phyloP scores from a whole-genome alignment of 2,797 vertebrate species.

The Calcarius lapponicus region DNA sequence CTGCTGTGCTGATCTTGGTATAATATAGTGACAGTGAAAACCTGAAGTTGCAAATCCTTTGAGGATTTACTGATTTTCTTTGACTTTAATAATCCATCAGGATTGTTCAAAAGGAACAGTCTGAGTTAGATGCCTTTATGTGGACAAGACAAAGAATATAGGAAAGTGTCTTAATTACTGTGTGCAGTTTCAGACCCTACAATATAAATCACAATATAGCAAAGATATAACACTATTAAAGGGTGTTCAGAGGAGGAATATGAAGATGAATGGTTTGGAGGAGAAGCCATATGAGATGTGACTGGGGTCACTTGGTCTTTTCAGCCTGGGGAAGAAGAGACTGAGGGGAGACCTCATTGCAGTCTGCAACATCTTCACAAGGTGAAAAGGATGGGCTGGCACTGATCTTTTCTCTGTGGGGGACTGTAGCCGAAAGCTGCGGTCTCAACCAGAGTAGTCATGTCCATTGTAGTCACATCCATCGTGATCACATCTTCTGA shows the following conservation, averaged over 20 bases:
- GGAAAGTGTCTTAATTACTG: neutral
- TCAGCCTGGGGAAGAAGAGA: neutral
- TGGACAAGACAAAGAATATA: neutral
- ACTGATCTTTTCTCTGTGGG: neutral
- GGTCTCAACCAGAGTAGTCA: no score
- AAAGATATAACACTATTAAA: neutral
- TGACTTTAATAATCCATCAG: neutral
- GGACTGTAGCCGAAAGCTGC: no score
- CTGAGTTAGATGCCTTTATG: neutral
- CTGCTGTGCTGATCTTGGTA: neutral
- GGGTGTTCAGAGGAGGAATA: no score
- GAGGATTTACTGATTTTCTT: slow-evolving; percentile 5
- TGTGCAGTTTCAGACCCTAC: neutral
- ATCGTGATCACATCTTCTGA: no score
- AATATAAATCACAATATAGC: neutral
- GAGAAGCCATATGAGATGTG: neutral
- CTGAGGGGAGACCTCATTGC: neutral
- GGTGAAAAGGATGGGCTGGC: neutral
- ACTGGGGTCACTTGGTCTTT: neutral
- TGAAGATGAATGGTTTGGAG: neutral
- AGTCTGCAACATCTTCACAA: neutral
- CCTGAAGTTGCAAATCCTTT: neutral
- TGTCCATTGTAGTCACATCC: no score
- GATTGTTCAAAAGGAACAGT: neutral
- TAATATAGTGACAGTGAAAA: neutral